A percentile compares a stretch with the other conserved stretches of the same genome.
These are phyloP conservation scores for Furcifer pardalis DNA, from an alignment of 2,797 vertebrate genomes.

Conservation along the genomic window DNA sequence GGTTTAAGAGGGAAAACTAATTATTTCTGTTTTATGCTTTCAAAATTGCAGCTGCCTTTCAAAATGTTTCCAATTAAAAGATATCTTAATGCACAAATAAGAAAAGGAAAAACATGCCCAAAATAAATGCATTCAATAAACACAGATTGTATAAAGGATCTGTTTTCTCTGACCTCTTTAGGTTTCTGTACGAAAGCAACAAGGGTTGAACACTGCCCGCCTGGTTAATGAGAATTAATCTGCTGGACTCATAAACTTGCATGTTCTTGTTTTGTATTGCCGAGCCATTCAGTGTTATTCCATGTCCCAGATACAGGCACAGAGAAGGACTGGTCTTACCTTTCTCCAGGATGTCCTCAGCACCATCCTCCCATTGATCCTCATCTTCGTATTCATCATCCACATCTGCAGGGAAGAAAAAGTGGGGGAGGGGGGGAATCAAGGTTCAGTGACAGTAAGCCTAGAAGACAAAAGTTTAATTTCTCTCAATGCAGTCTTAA, in stretches of 20 bases:
- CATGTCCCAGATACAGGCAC: background rate
- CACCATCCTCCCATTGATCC: slow-evolving; percentile 93
- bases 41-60: too few relatives aligned
- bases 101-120: background rate
- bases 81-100: background rate
- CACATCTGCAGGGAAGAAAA: slow-evolving; percentile 79
- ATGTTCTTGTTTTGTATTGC: background rate
- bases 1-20: background rate
- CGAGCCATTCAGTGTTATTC: background rate
- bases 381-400: slow-evolving; percentile 95
- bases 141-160: background rate
- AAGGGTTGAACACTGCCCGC: background rate
- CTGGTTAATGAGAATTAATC: background rate
- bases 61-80: background rate
- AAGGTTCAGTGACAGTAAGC: accelerated
- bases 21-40: background rate
- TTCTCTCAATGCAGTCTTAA: background rate
- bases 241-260: background rate
- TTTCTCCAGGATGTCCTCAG: slow-evolving; percentile 94
- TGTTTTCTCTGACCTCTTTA: background rate
- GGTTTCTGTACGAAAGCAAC: background rate
- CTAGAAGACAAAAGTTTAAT: too few relatives aligned
- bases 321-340: slow-evolving; percentile 72
- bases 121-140: background rate
- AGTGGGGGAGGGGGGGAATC: background rate